These are phyloP conservation scores for Bos indicus DNA, from an alignment of 2,113 vertebrate genomes.

Conservation along the genomic window DNA sequence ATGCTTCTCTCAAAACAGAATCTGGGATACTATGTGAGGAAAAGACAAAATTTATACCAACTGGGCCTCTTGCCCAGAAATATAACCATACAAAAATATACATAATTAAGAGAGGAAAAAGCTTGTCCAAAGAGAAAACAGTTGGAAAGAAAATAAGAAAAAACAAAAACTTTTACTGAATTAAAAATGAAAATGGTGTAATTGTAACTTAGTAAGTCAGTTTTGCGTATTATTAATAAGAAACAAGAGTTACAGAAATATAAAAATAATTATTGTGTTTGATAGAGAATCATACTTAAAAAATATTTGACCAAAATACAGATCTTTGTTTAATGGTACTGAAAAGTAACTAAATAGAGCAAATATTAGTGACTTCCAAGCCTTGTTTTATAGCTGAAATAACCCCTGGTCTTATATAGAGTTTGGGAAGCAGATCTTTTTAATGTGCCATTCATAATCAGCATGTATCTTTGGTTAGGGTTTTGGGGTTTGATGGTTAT, in stretches of 20 bases:
- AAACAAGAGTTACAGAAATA: neutral
- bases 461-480: neutral
- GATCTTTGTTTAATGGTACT: neutral
- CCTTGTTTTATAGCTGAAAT: neutral
- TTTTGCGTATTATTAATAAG: neutral
- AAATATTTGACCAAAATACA: neutral
- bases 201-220: neutral
- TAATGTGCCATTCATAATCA: neutral
- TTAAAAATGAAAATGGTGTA: neutral
- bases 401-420: neutral
- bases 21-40: constrained; percentile 18
- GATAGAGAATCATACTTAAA: neutral
- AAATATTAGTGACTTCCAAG: neutral
- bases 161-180: neutral
- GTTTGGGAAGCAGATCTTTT: neutral
- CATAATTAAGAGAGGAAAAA: neutral
- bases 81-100: neutral
- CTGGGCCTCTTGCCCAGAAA: constrained; percentile 42
- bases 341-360: neutral
- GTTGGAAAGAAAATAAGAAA: neutral
- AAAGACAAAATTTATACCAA: constrained; percentile 39
- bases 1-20: constrained; percentile 20
- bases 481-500: rapidly evolving
- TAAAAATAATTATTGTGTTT: neutral
- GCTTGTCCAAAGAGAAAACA: neutral